Evolutionary conservation across 2,888 invertebrate genomes (phyloP).

Genomic region (Cerastoderma edule): DNA sequence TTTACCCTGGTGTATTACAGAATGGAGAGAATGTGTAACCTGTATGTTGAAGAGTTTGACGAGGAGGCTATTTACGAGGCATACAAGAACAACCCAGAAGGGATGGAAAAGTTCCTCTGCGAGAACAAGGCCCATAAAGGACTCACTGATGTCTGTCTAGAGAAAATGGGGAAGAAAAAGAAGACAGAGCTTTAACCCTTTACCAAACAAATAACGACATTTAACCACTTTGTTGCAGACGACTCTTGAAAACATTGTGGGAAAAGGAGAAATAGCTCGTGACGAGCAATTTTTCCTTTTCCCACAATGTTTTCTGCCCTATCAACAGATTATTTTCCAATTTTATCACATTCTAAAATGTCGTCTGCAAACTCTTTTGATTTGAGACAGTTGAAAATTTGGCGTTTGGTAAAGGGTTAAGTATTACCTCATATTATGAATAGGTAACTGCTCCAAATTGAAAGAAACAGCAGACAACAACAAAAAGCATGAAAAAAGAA

Average conservation of each 20-base stretch:
- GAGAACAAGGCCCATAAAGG: slow-evolving; percentile 56
- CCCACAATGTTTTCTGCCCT: too few species aligned
- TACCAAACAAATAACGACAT: not conserved
- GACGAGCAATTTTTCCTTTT: too few species aligned
- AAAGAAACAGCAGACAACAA: too few species aligned
- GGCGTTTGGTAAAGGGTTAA: too few species aligned
- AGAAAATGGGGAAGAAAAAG: slow-evolving; percentile 15
- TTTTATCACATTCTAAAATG: too few species aligned
- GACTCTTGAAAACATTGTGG: not conserved
- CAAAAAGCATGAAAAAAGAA: too few species aligned
- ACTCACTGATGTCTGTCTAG: slow-evolving; percentile 53
- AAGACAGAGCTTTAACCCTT: slow-evolving; percentile 22
- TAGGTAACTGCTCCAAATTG: too few species aligned
- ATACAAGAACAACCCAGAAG: slow-evolving; percentile 49
- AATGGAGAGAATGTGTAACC: slow-evolving; percentile 74
- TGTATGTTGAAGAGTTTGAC: slow-evolving; percentile 80
- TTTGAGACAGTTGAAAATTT: too few species aligned
- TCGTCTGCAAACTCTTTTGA: too few species aligned
- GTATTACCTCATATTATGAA: too few species aligned
- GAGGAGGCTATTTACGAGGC: slow-evolving; percentile 78
- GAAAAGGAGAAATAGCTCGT: slow-evolving; percentile 12
- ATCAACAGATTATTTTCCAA: too few species aligned
- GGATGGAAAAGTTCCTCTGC: slow-evolving; percentile 72
- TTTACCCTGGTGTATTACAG: slow-evolving; percentile 65
- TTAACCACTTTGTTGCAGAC: not conserved